phyloP scores from a whole-genome alignment of 2,113 vertebrate genomes.

The Apus apus region DNA sequence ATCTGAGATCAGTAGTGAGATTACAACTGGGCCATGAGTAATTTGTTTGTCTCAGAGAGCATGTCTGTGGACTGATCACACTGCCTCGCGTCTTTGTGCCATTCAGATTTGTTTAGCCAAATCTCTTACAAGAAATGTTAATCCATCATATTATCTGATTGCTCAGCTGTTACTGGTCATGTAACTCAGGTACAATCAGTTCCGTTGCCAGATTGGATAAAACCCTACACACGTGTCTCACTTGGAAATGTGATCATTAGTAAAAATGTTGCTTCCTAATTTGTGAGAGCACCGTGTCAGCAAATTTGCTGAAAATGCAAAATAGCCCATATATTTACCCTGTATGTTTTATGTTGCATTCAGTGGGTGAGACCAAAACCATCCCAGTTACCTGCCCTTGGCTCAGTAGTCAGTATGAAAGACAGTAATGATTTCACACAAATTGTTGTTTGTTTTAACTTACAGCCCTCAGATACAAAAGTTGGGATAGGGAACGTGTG shows the following conservation, averaged over 20 bases:
- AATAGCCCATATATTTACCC: not conserved
- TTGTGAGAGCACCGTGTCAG: not conserved
- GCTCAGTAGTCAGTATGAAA: not conserved
- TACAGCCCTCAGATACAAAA: not conserved
- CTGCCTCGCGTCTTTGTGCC: not conserved
- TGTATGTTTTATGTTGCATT: not conserved
- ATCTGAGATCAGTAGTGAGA: slow-evolving; percentile 1
- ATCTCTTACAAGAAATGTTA: slow-evolving; percentile 23
- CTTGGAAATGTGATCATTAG: not conserved
- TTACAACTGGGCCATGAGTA: not conserved
- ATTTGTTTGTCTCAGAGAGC: not conserved
- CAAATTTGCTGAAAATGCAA: not conserved
- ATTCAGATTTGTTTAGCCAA: slow-evolving; percentile 25
- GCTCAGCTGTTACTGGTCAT: not conserved
- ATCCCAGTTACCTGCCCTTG: not conserved
- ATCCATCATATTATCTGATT: not conserved
- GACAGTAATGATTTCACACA: not conserved
- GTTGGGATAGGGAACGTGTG: not conserved
- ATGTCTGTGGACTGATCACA: not conserved
- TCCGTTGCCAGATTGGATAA: slow-evolving; percentile 3
- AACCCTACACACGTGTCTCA: not conserved
- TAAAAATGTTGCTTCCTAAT: slow-evolving; percentile 5
- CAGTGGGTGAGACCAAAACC: not conserved
- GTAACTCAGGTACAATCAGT: not conserved
- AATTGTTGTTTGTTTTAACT: not conserved